These are phyloP conservation scores for Tortrix viridana DNA, from an alignment of 2,888 invertebrate species.

Conservation along the genomic window DNA sequence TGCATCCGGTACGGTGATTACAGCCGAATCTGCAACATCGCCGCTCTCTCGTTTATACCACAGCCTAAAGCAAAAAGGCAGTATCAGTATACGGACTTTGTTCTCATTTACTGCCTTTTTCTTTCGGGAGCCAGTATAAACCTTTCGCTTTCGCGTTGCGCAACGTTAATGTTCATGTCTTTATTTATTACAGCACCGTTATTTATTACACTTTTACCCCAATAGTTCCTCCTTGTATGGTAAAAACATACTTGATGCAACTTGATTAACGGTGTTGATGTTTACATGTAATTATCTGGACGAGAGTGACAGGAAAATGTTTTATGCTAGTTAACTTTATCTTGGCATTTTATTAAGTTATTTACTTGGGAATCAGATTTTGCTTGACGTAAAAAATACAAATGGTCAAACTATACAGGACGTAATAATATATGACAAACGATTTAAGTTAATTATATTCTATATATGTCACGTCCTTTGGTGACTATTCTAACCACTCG, in stretches of 20 bases:
- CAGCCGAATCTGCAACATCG: constrained; percentile 7
- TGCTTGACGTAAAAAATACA: too few species aligned
- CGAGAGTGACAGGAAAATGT: neutral
- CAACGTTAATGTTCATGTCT: constrained; percentile 27
- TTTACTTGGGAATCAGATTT: too few species aligned
- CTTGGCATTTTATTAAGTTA: too few species aligned
- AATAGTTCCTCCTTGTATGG: constrained; percentile 14
- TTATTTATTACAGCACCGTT: constrained; percentile 33
- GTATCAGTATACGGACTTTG: too few species aligned
- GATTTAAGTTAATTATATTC: too few species aligned
- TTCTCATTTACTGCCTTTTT: too few species aligned
- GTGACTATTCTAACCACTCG: too few species aligned
- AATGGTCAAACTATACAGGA: too few species aligned
- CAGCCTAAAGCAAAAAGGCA: neutral
- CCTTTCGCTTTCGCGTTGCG: constrained; percentile 33
- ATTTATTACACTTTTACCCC: constrained; percentile 31
- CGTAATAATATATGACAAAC: too few species aligned
- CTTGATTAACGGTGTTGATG: constrained; percentile 5
- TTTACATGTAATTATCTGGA: neutral
- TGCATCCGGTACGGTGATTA: constrained; percentile 21
- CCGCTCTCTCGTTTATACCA: constrained; percentile 21
- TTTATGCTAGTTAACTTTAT: too few species aligned
- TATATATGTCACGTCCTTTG: too few species aligned
- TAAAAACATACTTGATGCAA: constrained; percentile 4
- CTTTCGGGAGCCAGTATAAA: constrained; percentile 2